A percentile compares a stretch with the other conserved stretches of the same genome.
Evolutionary conservation across 2,113 vertebrate species (phyloP).

Genomic region (Gymnogyps californianus): DNA sequence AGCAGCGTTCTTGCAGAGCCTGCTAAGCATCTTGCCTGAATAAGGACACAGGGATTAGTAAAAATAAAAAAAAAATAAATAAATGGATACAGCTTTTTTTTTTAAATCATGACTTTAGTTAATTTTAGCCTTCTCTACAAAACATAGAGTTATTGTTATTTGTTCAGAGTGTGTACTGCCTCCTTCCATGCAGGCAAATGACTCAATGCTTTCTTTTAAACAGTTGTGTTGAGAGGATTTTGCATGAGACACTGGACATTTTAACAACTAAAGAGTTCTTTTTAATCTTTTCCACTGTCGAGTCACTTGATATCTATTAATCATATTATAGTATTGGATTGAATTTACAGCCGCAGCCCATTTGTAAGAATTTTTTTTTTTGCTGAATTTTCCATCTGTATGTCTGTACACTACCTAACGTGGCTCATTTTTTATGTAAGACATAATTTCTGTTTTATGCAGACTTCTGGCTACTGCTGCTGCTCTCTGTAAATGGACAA

Average conservation of each 20-base stretch:
- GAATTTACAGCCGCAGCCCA: slow-evolving; percentile 3
- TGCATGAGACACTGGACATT: background rate
- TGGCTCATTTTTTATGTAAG: background rate
- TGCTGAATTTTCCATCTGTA: background rate
- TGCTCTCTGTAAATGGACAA: background rate
- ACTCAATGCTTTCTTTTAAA: slow-evolving; percentile 49
- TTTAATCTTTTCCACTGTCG: slow-evolving; percentile 1
- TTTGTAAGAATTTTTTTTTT: slow-evolving; percentile 6
- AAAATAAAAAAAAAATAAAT: background rate
- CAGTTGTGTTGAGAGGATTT: slow-evolving; percentile 41
- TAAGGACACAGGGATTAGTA: background rate
- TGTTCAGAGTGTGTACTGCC: background rate
- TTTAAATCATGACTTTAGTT: background rate
- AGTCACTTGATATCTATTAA: slow-evolving; percentile 18
- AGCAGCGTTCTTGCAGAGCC: background rate
- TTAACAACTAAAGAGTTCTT: slow-evolving; percentile 13
- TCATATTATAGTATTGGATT: background rate
- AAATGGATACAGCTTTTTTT: background rate
- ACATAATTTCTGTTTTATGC: background rate
- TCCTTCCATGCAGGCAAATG: slow-evolving; percentile 53
- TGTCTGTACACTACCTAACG: background rate
- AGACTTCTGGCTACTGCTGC: background rate
- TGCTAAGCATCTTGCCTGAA: background rate
- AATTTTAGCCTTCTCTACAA: slow-evolving; percentile 55
- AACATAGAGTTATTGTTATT: slow-evolving; percentile 42